These are phyloP conservation scores for Montipora capricornis DNA, from an alignment of 64 coral and sea anemone species.

Conservation along the genomic window DNA sequence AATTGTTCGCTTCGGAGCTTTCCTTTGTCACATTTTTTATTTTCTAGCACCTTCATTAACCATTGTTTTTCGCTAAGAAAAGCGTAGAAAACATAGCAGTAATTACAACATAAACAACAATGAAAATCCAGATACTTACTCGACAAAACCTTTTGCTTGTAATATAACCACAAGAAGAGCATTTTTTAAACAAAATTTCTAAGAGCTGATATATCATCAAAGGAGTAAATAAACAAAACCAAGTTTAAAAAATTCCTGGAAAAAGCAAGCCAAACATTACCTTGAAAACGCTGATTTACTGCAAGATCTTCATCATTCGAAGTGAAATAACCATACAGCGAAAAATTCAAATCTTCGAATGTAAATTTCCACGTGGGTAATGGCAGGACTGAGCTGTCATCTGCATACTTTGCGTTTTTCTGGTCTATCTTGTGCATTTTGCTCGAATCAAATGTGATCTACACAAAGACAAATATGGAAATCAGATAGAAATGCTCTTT, in stretches of 20 bases:
- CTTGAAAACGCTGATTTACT: constrained; percentile 6
- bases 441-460: not conserved
- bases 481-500: not conserved
- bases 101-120: constrained; percentile 64
- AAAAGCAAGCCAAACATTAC: not conserved
- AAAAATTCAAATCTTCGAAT: constrained; percentile 15
- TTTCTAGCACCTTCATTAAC: not conserved
- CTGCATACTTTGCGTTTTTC: not conserved
- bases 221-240: constrained; percentile 18
- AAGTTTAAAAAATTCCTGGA: not conserved
- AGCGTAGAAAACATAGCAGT: constrained; percentile 1
- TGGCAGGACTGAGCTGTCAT: not conserved
- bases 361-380: constrained; percentile 33
- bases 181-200: not conserved
- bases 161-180: no score
- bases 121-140: no score
- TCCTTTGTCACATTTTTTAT: not conserved
- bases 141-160: no score
- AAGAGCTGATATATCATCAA: not conserved
- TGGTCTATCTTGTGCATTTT: constrained; percentile 9
- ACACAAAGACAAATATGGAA: not conserved
- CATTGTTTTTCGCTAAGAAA: constrained; percentile 22
- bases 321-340: constrained; percentile 35
- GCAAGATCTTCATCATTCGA: constrained; percentile 7
- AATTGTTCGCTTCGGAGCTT: constrained; percentile 28